Conservation (phyloP, 2,888 invertebrate genomes). For the Agonopterix subpropinquella region DNA sequence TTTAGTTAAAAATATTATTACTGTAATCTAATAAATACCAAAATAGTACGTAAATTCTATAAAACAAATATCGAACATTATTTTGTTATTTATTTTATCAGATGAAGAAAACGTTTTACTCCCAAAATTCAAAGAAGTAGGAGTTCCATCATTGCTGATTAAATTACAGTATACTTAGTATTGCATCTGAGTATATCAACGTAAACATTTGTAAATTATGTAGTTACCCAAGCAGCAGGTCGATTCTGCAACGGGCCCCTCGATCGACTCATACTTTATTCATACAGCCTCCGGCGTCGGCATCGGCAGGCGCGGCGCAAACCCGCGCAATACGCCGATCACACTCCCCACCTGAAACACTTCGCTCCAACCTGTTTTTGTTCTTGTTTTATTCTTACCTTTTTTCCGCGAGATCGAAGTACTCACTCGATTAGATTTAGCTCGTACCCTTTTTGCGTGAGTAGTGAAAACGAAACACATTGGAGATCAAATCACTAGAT, state of each 20-base stretch:
- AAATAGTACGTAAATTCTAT: too few species aligned
- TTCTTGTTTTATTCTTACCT: background rate
- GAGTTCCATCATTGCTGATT: too few species aligned
- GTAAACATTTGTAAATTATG: too few species aligned
- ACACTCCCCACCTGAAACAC: slow-evolving; percentile 5
- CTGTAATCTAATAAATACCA: too few species aligned
- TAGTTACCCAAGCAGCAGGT: too few species aligned
- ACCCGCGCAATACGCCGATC: background rate
- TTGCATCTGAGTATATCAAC: too few species aligned
- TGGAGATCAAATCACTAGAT: slow-evolving; percentile 1
- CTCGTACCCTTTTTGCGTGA: background rate
- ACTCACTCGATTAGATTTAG: slow-evolving; percentile 6
- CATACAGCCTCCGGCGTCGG: background rate
- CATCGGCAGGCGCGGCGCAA: background rate
- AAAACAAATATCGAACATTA: too few species aligned
- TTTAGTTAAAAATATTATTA: too few species aligned
- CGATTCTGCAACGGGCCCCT: background rate
- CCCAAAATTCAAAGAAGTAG: too few species aligned
- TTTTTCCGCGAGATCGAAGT: slow-evolving; percentile 2
- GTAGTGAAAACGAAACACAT: background rate
- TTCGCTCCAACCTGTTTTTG: slow-evolving; percentile 5
- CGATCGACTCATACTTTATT: background rate
- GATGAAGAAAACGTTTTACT: too few species aligned
- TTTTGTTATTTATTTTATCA: too few species aligned
- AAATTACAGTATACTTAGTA: too few species aligned